Evolutionary conservation across 1,140 invertebrate genomes (phyloP).

Genomic region (Nasonia giraulti): DNA sequence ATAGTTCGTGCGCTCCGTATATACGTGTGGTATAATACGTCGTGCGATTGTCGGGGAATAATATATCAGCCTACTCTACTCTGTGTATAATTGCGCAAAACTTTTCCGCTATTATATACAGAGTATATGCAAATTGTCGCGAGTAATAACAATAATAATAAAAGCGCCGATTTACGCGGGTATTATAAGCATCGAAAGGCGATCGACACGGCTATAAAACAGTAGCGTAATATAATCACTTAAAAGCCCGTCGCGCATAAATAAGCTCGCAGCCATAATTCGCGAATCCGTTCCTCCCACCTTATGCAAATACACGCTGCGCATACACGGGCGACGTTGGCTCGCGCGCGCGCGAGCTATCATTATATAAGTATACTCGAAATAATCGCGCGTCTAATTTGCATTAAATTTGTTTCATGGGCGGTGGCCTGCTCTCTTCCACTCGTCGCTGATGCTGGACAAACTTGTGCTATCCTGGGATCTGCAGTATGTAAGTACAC

Average conservation of each 20-base stretch:
- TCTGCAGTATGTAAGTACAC: conserved; percentile 45
- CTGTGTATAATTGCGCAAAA: neutral
- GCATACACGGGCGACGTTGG: neutral
- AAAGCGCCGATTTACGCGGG: neutral
- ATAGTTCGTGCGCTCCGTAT: neutral
- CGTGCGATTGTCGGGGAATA: neutral
- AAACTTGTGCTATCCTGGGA: conserved; percentile 19
- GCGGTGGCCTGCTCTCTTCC: conserved; percentile 19
- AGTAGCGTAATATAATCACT: conserved; percentile 15
- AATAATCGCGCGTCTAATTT: conserved; percentile 41
- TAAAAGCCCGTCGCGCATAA: conserved; percentile 1
- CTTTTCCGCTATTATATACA: neutral
- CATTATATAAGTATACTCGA: conserved; percentile 11
- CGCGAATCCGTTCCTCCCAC: conserved; percentile 24
- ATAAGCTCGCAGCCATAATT: neutral
- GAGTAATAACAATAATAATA: conserved; percentile 1
- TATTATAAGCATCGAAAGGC: neutral
- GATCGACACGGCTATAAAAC: neutral
- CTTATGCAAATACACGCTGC: neutral
- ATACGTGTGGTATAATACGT: neutral
- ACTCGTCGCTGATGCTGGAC: neutral
- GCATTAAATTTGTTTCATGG: conserved; percentile 51
- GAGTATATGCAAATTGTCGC: too few species aligned
- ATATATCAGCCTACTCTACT: neutral
- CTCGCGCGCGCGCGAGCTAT: neutral